Base-by-base conservation (phyloP, 1,140 invertebrate species). In the Neelides sp. region DNA sequence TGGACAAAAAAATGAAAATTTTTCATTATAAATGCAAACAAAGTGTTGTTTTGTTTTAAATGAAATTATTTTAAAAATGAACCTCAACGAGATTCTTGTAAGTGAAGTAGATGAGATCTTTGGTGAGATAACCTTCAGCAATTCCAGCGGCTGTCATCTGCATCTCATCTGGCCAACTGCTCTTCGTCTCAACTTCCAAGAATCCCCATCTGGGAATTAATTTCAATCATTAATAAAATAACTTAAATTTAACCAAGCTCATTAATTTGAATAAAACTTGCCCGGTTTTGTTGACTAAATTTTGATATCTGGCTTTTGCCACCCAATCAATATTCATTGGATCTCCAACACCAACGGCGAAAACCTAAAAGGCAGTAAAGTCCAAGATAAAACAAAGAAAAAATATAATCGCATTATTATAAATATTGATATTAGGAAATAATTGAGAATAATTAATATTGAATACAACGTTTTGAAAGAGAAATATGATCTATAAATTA, bases 81-180 rank as follows among this genome's bases (percentile, higher is more conserved):
- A 60, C 69, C 35, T 75, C 69, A 20, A 87, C 75, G 1, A 83
- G 86, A 63, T 88, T 86, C 59, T 77, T 69, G 74, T 84, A 83
- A 64, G 86, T 82, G 61, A 79, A 77, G 63, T 82, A 77, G 45
- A 92, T 89, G 23, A 88, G 70, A 56, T 82, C 78, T 75, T 80
- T 82, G 3, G 84, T 86, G 1, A 87, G 64, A 24, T 78, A 78
- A 0, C 87, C 88, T 68, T 93, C 89, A 1, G 86, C 70, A n/a
- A 87, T 72, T 7, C 90, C 90, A n/a, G 88, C 87, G 1, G 83
- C 81, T 64, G 82, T 89, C 0, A 85, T 85, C 69, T 93, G 89
- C 5, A 83, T 73, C 54, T 75, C 73, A 64, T 85, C 82, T 3
- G 79, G 75, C 65, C 78, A 83, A 1, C 72, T 70, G 32, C 69